Evolutionary conservation across 2,888 invertebrate species (phyloP).

Genomic region (Euspilapteryx auroguttella): DNA sequence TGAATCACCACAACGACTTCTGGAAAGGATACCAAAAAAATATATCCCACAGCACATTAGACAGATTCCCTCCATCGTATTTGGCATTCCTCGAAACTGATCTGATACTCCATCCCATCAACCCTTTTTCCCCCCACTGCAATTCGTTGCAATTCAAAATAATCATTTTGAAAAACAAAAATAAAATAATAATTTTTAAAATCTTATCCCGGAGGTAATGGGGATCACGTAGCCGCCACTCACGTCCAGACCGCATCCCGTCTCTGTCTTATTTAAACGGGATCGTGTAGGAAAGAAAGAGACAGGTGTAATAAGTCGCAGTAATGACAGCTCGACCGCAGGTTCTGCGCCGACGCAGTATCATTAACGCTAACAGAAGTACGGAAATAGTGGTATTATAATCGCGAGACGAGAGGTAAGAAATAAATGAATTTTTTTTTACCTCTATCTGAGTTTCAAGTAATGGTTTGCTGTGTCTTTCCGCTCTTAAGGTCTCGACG

Average conservation of each 20-base stretch:
- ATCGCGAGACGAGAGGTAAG: conserved; percentile 33
- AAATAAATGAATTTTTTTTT: conserved; percentile 41
- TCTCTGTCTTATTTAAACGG: conserved; percentile 37
- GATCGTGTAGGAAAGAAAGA: conserved; percentile 27
- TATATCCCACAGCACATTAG: no score
- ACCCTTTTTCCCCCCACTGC: no score
- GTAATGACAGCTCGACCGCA: conserved; percentile 3
- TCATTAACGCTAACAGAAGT: conserved; percentile 8
- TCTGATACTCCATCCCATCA: no score
- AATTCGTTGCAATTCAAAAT: no score
- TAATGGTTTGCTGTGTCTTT: conserved; percentile 44
- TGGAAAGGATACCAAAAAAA: no score
- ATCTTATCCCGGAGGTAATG: conserved; percentile 28
- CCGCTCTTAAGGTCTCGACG: no score
- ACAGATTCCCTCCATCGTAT: no score
- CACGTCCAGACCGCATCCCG: conserved; percentile 18
- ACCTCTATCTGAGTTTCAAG: conserved; percentile 15
- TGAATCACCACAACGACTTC: no score
- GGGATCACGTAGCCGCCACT: conserved; percentile 45
- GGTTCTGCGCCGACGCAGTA: conserved; percentile 2
- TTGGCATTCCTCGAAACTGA: no score
- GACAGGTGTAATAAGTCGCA: conserved; percentile 27
- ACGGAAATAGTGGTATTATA: conserved; percentile 31
- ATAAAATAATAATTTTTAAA: no score
- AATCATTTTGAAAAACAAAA: no score